phyloP scores from a whole-genome alignment of 2,888 invertebrate species.

The Dryococelus australis region DNA sequence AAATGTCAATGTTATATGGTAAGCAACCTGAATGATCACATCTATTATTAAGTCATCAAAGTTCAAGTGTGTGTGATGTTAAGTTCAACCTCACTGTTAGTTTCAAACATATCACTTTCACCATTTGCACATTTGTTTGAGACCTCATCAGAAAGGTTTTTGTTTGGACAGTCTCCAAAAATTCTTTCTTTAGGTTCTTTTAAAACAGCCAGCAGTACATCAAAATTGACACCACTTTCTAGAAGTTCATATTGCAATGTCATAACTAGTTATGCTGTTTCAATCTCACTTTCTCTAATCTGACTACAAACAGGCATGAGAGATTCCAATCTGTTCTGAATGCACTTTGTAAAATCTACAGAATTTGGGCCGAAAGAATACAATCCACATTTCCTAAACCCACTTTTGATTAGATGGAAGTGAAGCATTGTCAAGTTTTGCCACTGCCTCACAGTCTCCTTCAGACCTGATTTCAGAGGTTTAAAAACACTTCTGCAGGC shows the following conservation, averaged over 20 bases:
- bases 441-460: conserved; percentile 48
- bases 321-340: conserved; percentile 43
- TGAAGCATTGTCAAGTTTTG: conserved; percentile 40
- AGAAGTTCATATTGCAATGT: background rate
- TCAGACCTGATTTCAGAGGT: conserved; percentile 47
- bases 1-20: no score
- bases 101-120: no score
- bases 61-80: no score
- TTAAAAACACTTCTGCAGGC: conserved; percentile 17
- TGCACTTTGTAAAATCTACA: conserved; percentile 48
- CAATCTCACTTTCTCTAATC: background rate
- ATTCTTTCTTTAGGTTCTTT: no score
- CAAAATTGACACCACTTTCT: conserved; percentile 8
- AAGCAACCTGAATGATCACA: no score
- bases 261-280: background rate
- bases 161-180: no score
- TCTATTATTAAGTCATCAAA: no score
- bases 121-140: no score
- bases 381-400: conserved; percentile 47
- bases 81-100: no score
- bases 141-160: no score
- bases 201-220: background rate
- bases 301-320: background rate
- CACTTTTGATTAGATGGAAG: conserved; percentile 39
- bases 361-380: conserved; percentile 48